Evolutionary conservation across 2,113 vertebrate genomes (phyloP), one percentile per base, ranked within the genome.

Genomic region (Heterocephalus glaber): DNA sequence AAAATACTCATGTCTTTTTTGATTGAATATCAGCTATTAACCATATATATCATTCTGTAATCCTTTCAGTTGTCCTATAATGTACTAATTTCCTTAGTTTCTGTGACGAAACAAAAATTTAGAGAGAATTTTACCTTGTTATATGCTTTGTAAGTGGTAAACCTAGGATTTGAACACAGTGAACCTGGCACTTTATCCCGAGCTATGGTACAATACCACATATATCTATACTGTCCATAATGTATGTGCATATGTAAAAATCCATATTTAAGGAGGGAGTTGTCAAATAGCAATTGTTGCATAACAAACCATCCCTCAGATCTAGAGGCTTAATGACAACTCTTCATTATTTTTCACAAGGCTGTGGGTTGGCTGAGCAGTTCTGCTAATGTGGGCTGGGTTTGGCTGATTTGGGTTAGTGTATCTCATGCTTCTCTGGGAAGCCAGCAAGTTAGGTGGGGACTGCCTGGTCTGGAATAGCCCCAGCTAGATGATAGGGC

Each of bases 261-360:
- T 28, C 47, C 26, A 49, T 92, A 24, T 90, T 66, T 83, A 81
- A 79, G 79, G 30, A 86, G 20, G n/a, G 3, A 63, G 65, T 11
- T 60, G 56, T 72, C 47, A 66, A 89, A 63, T 52, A 63, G 49
- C 56, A 80, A 72, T n/a, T 88, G 41, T 86, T 87, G 44, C 74
- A 35, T 87, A 95, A 95, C n/a, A 96, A 92, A 60, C 38, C 38
- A 68, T 33, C 41, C 41, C 33, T 77, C 14, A 80, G 91, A 89
- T 44, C 49, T 5, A 85, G 63, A 54, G 85, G 30, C 38, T 88
- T 93, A 72, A 66, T 81, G 92, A 86, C 60, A 94, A 85, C 28
- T 65, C 30, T 74, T 95, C 65, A 19, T 49, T 92, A 65, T 77
- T 95, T 95, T 41, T 83, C 72, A 80, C 2, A 68, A 72, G 41